These are phyloP conservation scores for Austrolebias charrua DNA, from an alignment of 2,797 vertebrate species.

Conservation along the genomic window DNA sequence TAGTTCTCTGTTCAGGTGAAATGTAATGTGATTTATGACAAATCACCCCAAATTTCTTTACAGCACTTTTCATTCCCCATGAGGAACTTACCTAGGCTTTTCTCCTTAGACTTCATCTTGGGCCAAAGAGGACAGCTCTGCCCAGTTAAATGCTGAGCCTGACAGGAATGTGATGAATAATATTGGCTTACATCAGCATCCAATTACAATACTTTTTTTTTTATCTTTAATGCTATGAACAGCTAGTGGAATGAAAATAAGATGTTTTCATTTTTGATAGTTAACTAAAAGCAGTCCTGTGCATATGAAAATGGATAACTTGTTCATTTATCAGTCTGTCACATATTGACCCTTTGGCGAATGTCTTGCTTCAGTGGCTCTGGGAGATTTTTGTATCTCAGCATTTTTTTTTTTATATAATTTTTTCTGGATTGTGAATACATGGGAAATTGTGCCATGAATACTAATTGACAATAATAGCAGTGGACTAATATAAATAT, in stretches of 20 bases:
- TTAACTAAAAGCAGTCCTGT: conserved; percentile 63
- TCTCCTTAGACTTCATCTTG: conserved; percentile 84
- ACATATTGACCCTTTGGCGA: conserved; percentile 55
- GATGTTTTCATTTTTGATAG: conserved; percentile 72
- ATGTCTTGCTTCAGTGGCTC: conserved; percentile 57
- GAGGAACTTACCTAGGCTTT: conserved; percentile 93
- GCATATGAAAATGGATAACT: conserved; percentile 61
- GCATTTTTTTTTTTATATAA: conserved; percentile 56
- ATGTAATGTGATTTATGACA: conserved; percentile 92
- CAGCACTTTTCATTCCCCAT: conserved; percentile 91
- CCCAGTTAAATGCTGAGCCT: conserved; percentile 66
- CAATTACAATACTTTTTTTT: conserved; percentile 71
- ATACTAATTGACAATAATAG: conserved; percentile 57
- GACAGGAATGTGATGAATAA: conserved; percentile 79
- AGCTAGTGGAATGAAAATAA: conserved; percentile 58
- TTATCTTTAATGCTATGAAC: conserved; percentile 73
- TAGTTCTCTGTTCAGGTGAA: conserved; percentile 83
- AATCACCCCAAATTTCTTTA: conserved; percentile 90
- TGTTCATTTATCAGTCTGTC: conserved; percentile 79
- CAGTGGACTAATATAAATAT: conserved; percentile 7
- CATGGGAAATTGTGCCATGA: conserved; percentile 41
- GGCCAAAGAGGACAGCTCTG: conserved; percentile 59
- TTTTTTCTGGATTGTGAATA: conserved; percentile 41
- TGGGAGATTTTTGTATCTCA: conserved; percentile 63
- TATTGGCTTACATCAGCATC: conserved; percentile 71